Evolutionary conservation across 2,113 vertebrate genomes (phyloP).

Genomic region (Dolichallabes microphthalmus): DNA sequence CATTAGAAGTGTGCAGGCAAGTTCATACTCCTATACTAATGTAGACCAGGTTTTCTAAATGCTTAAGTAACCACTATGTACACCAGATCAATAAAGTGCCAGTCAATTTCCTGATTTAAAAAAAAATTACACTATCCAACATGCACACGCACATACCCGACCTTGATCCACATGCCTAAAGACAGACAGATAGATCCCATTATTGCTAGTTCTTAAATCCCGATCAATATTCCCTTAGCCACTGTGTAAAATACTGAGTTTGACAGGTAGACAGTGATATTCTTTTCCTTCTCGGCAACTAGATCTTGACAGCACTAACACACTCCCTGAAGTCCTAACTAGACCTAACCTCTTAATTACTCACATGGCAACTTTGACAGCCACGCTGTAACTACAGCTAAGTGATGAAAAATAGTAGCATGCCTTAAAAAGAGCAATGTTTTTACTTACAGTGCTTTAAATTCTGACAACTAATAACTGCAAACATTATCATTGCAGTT

Average conservation of each 20-base stretch:
- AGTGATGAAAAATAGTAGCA: constrained; percentile 9
- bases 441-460: background rate
- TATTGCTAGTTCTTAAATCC: constrained; percentile 17
- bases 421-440: background rate
- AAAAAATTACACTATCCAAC: constrained; percentile 22
- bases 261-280: constrained; percentile 27
- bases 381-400: constrained; percentile 16
- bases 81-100: constrained; percentile 25
- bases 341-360: constrained; percentile 34
- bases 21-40: background rate
- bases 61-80: constrained; percentile 5
- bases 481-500: background rate
- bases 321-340: constrained; percentile 28
- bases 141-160: background rate
- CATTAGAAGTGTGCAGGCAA: background rate
- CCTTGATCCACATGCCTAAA: constrained; percentile 27
- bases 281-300: constrained; percentile 6
- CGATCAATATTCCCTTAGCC: constrained; percentile 32
- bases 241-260: constrained; percentile 19
- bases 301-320: constrained; percentile 24
- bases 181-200: constrained; percentile 3
- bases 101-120: constrained; percentile 33
- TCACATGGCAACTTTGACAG: constrained; percentile 22
- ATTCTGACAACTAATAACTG: background rate
- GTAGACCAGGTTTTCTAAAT: background rate